A percentile compares a stretch with the other conserved stretches of the same genome.
Evolutionary conservation across 2,113 vertebrate genomes (phyloP).

Genomic region (Brachyhypopomus gauderio): DNA sequence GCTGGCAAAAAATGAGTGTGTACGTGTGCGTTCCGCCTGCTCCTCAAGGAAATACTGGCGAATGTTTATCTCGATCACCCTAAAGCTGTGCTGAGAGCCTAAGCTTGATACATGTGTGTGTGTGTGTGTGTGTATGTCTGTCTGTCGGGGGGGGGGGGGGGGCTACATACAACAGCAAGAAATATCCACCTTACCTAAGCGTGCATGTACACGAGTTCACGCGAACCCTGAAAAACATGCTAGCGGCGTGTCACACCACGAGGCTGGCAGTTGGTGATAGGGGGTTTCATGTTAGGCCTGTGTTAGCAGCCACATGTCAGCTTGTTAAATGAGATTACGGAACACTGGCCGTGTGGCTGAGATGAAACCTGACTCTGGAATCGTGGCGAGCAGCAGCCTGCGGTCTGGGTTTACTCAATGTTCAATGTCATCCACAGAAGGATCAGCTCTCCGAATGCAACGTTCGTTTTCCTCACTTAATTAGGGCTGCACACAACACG

Average conservation of each 20-base stretch:
- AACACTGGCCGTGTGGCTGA: constrained; percentile 28
- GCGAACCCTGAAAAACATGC: constrained; percentile 22
- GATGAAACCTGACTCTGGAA: constrained; percentile 43
- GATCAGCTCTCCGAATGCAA: constrained; percentile 8
- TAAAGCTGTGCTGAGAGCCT: not conserved
- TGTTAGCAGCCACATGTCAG: constrained; percentile 58
- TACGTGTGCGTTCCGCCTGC: not conserved
- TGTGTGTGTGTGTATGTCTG: not conserved
- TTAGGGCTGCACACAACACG: constrained; percentile 21
- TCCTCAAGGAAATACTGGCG: not conserved
- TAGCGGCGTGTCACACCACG: constrained; percentile 38
- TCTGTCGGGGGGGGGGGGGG: too few relatives aligned
- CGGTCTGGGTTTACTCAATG: constrained; percentile 40
- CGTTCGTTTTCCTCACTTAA: not conserved
- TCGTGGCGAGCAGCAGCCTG: constrained; percentile 31
- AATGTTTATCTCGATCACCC: constrained; percentile 10
- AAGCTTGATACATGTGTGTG: not conserved
- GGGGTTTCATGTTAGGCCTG: constrained; percentile 50
- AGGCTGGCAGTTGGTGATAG: constrained; percentile 38
- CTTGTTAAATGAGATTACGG: constrained; percentile 59
- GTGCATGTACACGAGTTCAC: not conserved
- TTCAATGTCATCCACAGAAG: constrained; percentile 28
- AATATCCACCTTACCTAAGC: not conserved
- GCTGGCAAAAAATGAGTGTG: not conserved
- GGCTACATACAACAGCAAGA: not conserved